Conservation (phyloP, 2,888 invertebrate genomes). For the Lymantria monacha region DNA sequence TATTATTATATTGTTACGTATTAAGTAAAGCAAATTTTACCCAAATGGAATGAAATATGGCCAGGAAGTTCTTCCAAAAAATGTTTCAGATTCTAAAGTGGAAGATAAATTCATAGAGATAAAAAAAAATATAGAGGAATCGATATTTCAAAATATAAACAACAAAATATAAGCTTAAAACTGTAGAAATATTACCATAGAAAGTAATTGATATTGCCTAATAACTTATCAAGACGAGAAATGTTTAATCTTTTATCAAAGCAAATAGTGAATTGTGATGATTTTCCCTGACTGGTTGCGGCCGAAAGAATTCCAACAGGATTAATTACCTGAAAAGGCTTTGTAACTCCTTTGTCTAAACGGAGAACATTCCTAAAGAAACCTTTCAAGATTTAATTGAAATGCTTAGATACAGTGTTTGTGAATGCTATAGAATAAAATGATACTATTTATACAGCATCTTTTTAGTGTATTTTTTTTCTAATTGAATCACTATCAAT, state of each 20-base stretch:
- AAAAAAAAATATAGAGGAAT: no score
- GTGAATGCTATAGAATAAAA: conserved; percentile 35
- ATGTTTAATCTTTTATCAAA: conserved; percentile 48
- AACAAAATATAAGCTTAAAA: no score
- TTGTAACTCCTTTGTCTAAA: conserved; percentile 63
- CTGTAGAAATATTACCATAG: background rate
- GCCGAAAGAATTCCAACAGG: conserved; percentile 64
- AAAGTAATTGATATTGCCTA: conserved; percentile 14
- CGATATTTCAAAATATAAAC: no score
- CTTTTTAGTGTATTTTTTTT: background rate
- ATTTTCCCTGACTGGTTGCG: conserved; percentile 53
- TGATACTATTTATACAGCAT: conserved; percentile 27
- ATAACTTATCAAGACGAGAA: conserved; percentile 31
- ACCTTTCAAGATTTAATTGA: conserved; percentile 64
- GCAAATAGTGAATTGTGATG: conserved; percentile 47
- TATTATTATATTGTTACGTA: no score
- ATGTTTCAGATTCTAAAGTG: no score
- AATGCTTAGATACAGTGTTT: conserved; percentile 56
- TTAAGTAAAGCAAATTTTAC: no score
- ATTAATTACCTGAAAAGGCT: conserved; percentile 69
- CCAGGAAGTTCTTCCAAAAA: no score
- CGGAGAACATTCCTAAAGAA: conserved; percentile 54
- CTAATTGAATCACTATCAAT: background rate
- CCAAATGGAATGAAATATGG: no score
- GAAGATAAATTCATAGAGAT: no score